Percentiles rank a stretch among this genome's conserved stretches.
Evolutionary conservation across 1,140 invertebrate genomes (phyloP).

Genomic region (Eufriesea mexicana): DNA sequence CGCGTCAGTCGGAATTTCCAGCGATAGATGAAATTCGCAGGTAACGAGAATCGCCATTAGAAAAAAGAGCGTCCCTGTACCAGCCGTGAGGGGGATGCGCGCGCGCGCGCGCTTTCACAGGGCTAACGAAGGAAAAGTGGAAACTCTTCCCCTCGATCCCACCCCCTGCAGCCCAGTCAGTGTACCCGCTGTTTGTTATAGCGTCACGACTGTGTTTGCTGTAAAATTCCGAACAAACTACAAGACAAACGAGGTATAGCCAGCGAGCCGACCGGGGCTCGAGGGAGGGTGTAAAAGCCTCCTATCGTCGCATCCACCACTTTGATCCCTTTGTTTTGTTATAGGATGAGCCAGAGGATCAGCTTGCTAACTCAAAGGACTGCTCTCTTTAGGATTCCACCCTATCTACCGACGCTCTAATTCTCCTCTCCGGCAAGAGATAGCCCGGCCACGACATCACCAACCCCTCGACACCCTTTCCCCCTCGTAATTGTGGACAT

Average conservation of each 20-base stretch:
- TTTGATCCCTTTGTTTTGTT: constrained; percentile 73
- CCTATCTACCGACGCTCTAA: constrained; percentile 18
- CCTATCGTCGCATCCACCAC: constrained; percentile 60
- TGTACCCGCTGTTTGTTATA: constrained; percentile 53
- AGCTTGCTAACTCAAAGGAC: constrained; percentile 73
- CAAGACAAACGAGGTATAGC: constrained; percentile 67
- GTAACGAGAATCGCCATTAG: constrained; percentile 55
- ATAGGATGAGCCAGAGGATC: constrained; percentile 71
- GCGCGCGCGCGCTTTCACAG: too few species aligned
- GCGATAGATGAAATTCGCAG: constrained; percentile 50
- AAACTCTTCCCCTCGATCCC: background rate
- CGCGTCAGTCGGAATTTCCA: background rate
- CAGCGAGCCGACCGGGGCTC: constrained; percentile 12
- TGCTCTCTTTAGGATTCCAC: constrained; percentile 47
- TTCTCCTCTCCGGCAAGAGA: constrained; percentile 23
- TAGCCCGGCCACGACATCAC: constrained; percentile 4
- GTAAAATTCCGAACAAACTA: constrained; percentile 69
- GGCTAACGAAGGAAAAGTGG: constrained; percentile 44
- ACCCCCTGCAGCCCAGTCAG: too few species aligned
- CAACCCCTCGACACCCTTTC: background rate
- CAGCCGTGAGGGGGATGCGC: too few species aligned
- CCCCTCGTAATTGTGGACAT: constrained; percentile 60
- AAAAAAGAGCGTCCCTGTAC: background rate
- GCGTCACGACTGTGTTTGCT: constrained; percentile 59
- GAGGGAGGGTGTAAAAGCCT: constrained; percentile 59